A percentile compares a stretch with the other conserved stretches of the same genome.
Evolutionary conservation across 2,888 invertebrate species (phyloP).

Genomic region (Ochropleura leucogaster): DNA sequence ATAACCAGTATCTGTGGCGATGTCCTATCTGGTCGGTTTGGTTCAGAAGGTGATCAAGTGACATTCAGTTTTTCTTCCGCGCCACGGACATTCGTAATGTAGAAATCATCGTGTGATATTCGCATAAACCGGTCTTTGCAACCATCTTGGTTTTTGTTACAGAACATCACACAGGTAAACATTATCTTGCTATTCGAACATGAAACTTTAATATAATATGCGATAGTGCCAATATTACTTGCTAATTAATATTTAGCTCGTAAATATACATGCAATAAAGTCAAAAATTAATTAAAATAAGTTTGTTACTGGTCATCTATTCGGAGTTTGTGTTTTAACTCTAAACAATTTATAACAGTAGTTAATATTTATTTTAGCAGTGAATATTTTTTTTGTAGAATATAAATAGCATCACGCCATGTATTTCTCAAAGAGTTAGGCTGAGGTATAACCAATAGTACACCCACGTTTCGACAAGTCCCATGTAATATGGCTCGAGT

Average conservation of each 20-base stretch:
- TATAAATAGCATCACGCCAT: no score
- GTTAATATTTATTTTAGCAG: slow-evolving; percentile 3
- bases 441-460: no score
- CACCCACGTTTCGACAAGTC: no score
- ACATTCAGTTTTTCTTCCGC: slow-evolving; percentile 84
- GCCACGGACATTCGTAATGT: slow-evolving; percentile 64
- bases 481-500: no score
- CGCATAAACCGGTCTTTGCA: slow-evolving; percentile 79
- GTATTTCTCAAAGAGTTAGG: no score
- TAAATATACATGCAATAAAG: slow-evolving; percentile 27
- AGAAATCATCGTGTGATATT: slow-evolving; percentile 67
- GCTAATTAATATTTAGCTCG: slow-evolving; percentile 1
- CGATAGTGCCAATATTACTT: slow-evolving; percentile 5
- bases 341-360: not conserved
- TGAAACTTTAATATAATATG: slow-evolving; percentile 8
- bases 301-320: slow-evolving; percentile 24
- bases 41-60: slow-evolving; percentile 86
- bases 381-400: not conserved
- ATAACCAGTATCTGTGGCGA: slow-evolving; percentile 42
- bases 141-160: slow-evolving; percentile 70
- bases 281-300: slow-evolving; percentile 19
- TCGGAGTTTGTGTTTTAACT: slow-evolving; percentile 33
- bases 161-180: slow-evolving; percentile 54
- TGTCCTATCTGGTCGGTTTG: slow-evolving; percentile 49
- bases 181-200: slow-evolving; percentile 38